These are phyloP conservation scores for Podargus strigoides DNA, from an alignment of 2,797 vertebrate genomes.

Conservation along the genomic window DNA sequence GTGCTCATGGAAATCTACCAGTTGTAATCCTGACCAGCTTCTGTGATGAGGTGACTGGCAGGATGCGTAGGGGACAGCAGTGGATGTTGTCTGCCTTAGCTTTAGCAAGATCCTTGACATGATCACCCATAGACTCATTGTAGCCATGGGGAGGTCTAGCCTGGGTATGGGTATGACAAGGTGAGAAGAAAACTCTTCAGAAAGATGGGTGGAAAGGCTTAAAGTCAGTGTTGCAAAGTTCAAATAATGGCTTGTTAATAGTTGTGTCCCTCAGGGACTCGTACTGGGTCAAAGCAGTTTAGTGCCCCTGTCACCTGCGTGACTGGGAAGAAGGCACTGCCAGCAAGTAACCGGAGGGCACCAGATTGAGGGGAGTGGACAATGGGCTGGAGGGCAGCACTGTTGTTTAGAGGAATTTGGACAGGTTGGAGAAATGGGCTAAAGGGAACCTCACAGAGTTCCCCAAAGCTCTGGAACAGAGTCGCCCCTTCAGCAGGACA, in stretches of 20 bases:
- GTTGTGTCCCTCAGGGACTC: not conserved
- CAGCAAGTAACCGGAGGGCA: fast-evolving
- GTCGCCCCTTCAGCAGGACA: not conserved
- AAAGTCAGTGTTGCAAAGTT: not conserved
- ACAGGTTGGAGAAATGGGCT: not conserved
- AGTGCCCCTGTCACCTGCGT: not conserved
- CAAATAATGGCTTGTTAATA: not conserved
- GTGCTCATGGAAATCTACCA: not conserved
- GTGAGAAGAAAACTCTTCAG: not conserved
- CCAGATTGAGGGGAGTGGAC: not conserved
- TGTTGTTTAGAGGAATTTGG: not conserved
- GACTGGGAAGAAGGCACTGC: not conserved
- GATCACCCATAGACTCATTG: not conserved
- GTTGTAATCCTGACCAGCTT: not conserved
- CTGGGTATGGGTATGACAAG: not conserved
- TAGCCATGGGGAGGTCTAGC: not conserved
- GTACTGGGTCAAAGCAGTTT: not conserved
- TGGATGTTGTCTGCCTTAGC: not conserved
- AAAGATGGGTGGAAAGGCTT: not conserved
- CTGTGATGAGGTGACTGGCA: not conserved
- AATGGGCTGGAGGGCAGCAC: fast-evolving
- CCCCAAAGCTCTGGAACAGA: not conserved
- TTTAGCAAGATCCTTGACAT: not conserved
- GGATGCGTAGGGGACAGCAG: not conserved
- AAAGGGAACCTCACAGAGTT: fast-evolving